Percentiles rank a stretch among this genome's conserved stretches.
Evolutionary conservation across 2,888 invertebrate species (phyloP).

Genomic region (Neoaliturus tenellus): DNA sequence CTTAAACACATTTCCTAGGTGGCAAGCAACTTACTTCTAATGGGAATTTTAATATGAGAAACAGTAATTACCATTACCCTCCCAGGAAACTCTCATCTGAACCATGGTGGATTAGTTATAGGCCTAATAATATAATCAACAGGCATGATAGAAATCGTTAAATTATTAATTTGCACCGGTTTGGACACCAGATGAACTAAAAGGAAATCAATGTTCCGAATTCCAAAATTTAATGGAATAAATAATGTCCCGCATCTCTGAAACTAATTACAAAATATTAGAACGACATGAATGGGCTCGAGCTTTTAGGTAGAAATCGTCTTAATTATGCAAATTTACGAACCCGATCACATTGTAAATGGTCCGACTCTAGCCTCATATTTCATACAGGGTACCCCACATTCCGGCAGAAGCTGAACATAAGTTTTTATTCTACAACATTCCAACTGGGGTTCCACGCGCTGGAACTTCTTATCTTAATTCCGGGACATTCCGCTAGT

Average conservation of each 20-base stretch:
- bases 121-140: no score
- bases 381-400: background rate
- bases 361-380: background rate
- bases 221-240: background rate
- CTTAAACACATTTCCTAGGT: no score
- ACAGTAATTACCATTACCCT: no score
- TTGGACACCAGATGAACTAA: background rate
- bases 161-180: background rate
- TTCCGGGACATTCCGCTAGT: background rate
- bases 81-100: no score
- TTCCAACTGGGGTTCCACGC: background rate
- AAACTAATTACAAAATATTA: background rate
- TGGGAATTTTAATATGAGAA: no score
- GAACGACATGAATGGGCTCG: background rate
- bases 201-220: background rate
- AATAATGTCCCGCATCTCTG: background rate
- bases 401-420: slow-evolving; percentile 36
- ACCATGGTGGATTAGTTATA: no score
- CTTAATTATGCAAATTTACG: slow-evolving; percentile 4
- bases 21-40: no score
- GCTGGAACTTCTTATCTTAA: background rate
- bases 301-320: slow-evolving; percentile 20
- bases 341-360: background rate
- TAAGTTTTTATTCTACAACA: background rate
- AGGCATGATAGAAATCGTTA: no score